phyloP scores from a whole-genome alignment of 2,113 vertebrate species.

The Miniopterus natalensis region DNA sequence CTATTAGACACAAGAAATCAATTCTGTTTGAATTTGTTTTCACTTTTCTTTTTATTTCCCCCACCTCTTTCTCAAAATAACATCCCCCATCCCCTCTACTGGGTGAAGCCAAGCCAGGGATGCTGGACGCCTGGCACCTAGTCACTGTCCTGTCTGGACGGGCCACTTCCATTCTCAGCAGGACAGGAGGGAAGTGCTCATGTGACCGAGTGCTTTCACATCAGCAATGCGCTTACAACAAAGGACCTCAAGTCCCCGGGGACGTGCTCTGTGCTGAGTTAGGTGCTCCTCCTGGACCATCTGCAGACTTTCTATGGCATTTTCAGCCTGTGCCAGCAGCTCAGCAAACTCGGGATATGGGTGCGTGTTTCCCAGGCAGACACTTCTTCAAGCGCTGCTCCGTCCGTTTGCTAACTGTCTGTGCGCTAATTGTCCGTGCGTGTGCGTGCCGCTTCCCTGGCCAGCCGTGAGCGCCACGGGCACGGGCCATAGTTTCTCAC shows the following conservation, averaged over 20 bases:
- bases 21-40: slow-evolving; percentile 75
- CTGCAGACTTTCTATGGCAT: background rate
- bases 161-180: background rate
- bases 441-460: background rate
- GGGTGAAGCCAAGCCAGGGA: background rate
- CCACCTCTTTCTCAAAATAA: background rate
- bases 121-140: background rate
- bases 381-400: background rate
- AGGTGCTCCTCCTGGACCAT: background rate
- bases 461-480: background rate
- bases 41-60: background rate
- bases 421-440: too few relatives aligned
- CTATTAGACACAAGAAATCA: slow-evolving; percentile 72
- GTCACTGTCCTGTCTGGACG: background rate
- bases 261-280: background rate
- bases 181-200: too few relatives aligned
- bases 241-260: background rate
- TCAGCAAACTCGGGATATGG: background rate
- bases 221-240: background rate
- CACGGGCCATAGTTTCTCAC: background rate
- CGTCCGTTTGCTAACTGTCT: background rate
- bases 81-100: background rate
- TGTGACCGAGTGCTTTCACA: background rate
- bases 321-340: background rate
- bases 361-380: background rate